Evolutionary conservation across 2,888 invertebrate genomes (phyloP).

Genomic region (Microchrysa polita): DNA sequence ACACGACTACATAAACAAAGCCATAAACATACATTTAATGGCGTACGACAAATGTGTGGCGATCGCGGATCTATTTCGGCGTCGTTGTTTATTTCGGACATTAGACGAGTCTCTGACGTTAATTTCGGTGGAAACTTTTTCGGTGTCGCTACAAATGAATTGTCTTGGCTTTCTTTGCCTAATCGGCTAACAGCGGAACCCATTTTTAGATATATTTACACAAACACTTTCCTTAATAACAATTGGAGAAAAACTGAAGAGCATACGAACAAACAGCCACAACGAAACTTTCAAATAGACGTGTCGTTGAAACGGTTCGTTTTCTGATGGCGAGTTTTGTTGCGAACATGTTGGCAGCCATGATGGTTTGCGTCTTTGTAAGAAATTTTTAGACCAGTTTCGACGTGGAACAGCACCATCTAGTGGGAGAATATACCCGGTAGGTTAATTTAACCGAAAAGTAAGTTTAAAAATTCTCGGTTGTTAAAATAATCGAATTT

Average conservation of each 20-base stretch:
- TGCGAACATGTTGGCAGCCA: constrained; percentile 10
- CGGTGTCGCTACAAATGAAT: not conserved
- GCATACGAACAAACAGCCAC: not conserved
- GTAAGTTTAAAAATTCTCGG: no score
- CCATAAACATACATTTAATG: constrained; percentile 46
- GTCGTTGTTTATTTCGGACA: not conserved
- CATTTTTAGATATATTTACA: not conserved
- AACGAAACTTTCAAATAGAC: constrained; percentile 24
- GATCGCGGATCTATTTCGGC: constrained; percentile 47
- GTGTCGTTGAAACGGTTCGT: not conserved
- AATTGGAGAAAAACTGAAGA: not conserved
- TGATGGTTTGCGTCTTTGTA: not conserved
- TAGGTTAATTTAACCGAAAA: no score
- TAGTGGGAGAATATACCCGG: no score
- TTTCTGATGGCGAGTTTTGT: no score
- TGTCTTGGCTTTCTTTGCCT: not conserved
- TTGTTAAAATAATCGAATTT: no score
- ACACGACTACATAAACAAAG: not conserved
- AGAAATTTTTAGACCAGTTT: not conserved
- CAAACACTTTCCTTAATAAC: not conserved
- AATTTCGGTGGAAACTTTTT: not conserved
- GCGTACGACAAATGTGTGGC: constrained; percentile 48
- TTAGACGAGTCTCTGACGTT: not conserved
- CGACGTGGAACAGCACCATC: no score
- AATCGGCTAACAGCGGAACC: not conserved